Evolutionary conservation across 2,113 vertebrate genomes (phyloP).

Genomic region (Anguilla japonica): DNA sequence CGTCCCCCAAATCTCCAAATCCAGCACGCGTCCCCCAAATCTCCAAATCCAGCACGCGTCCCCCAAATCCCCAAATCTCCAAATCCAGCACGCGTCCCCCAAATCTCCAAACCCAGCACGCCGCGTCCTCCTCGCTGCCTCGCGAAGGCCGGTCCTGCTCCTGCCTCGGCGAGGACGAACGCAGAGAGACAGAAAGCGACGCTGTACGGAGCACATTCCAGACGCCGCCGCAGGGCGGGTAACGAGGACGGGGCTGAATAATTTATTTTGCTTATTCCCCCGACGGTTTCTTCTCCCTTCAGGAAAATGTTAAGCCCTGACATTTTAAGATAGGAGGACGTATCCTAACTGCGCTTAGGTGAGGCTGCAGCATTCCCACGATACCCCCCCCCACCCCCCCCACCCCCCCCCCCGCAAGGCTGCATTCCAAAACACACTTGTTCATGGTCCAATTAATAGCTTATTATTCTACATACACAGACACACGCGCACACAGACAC

Average conservation of each 20-base stretch:
- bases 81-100: no score
- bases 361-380: not conserved
- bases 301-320: not conserved
- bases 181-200: not conserved
- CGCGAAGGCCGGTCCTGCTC: not conserved
- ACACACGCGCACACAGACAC: not conserved
- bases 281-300: not conserved
- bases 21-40: no score
- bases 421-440: not conserved
- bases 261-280: constrained; percentile 4
- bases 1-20: no score
- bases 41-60: no score
- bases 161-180: not conserved
- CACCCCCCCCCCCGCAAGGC: not conserved
- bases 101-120: no score
- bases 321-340: not conserved
- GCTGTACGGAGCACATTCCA: not conserved
- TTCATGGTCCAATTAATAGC: not conserved
- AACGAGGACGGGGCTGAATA: not conserved
- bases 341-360: not conserved
- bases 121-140: not conserved
- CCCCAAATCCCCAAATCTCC: no score
- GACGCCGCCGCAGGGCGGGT: not conserved
- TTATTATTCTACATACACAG: not conserved
- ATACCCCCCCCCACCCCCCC: not conserved